phyloP scores from a whole-genome alignment of 2,113 vertebrate species.

The Apeltes quadracus region DNA sequence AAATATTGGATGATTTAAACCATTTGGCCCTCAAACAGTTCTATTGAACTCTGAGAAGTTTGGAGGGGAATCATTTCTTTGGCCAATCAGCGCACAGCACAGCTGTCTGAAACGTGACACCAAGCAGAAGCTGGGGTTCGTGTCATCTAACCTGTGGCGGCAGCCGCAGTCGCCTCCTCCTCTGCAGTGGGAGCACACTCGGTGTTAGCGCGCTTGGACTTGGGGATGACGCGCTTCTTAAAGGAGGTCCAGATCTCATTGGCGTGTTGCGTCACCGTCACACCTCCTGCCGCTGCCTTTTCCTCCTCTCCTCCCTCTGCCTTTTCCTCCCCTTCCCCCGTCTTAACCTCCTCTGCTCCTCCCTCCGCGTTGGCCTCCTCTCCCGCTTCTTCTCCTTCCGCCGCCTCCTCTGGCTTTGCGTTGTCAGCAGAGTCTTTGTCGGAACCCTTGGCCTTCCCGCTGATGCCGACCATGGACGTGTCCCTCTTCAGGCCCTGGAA shows the following conservation, averaged over 20 bases:
- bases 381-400: slow-evolving; percentile 37
- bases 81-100: neutral
- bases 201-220: slow-evolving; percentile 78
- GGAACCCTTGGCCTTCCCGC: slow-evolving; percentile 72
- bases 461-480: slow-evolving; percentile 78
- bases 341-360: slow-evolving; percentile 64
- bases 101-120: neutral
- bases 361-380: slow-evolving; percentile 61
- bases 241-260: slow-evolving; percentile 85
- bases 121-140: neutral
- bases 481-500: slow-evolving; percentile 85
- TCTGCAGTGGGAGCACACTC: slow-evolving; percentile 70
- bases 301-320: slow-evolving; percentile 48
- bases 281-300: slow-evolving; percentile 60
- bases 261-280: slow-evolving; percentile 80
- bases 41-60: neutral
- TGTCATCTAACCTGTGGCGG: slow-evolving; percentile 58
- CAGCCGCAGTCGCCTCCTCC: slow-evolving; percentile 60
- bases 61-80: neutral
- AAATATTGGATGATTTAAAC: neutral
- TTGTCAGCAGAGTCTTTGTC: slow-evolving; percentile 73
- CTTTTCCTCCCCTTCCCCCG: slow-evolving; percentile 66
- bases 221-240: slow-evolving; percentile 83
- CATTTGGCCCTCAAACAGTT: neutral
- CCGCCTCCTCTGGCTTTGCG: slow-evolving; percentile 49